A percentile compares a stretch with the other conserved stretches of the same genome.
Conservation (phyloP, 2,797 vertebrate species). For the Numenius phaeopus region DNA sequence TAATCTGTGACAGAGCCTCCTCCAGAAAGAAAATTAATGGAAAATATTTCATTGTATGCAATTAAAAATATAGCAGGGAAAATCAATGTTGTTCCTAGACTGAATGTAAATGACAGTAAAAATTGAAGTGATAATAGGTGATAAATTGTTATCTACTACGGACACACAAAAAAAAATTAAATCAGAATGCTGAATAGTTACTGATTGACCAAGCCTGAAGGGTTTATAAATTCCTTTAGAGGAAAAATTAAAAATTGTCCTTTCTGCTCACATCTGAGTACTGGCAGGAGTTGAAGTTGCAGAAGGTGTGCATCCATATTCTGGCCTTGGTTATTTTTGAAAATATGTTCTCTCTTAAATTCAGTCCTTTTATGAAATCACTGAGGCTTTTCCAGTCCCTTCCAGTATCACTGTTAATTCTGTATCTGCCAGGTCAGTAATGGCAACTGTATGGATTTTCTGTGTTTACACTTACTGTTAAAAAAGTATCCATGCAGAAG, state of each 20-base stretch:
- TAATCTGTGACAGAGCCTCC: background rate
- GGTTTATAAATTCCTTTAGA: background rate
- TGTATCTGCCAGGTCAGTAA: background rate
- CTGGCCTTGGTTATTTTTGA: background rate
- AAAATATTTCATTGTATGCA: background rate
- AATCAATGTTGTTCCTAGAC: background rate
- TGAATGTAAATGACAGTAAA: background rate
- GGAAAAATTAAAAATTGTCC: background rate
- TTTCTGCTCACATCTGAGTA: background rate
- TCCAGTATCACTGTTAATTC: constrained; percentile 2
- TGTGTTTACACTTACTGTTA: background rate
- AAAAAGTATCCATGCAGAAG: background rate
- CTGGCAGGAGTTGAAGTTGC: background rate
- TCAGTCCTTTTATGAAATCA: background rate
- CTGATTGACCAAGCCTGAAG: background rate
- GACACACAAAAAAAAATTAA: background rate
- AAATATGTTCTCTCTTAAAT: constrained; percentile 6
- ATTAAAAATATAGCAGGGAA: background rate
- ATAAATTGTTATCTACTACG: background rate
- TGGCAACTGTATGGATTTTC: background rate
- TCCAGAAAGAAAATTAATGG: background rate
- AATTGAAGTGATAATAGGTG: background rate
- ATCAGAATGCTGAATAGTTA: background rate
- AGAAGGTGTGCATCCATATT: background rate
- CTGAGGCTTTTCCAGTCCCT: background rate